Evolutionary conservation across 2,888 invertebrate genomes (phyloP), one percentile per base, ranked within the genome.

Genomic region (Melanostoma mellinum): DNA sequence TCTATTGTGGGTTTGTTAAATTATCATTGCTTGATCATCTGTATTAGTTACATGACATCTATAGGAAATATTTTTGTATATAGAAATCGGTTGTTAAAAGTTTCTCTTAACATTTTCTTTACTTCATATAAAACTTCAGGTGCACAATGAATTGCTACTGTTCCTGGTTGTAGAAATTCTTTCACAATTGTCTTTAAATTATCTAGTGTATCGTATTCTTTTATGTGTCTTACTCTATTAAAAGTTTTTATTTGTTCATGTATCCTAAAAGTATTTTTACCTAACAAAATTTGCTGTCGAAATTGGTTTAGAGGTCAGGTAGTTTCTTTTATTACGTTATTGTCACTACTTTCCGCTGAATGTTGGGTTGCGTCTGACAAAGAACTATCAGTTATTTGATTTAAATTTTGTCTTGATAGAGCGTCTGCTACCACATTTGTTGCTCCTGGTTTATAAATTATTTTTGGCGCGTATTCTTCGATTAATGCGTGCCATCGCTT

Each of bases 141-240:
- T 4, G 71, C 71, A 30, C 74, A 85, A 33, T 81, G 44, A 40
- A 85, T 74, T n/a, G 36, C 76, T 3, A 75, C 76, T 0, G 77
- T 46, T n/a, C 71, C 68, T 9, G 74, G 71, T 56, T 40, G 35
- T 32, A 79, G 38, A 56, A 48, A 77, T 58, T 84, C 76, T 63
- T 58, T 75, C 0, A 78, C 3, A 44, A 68, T 85, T 6, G 60
- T 74, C 6, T 55, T 76, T 61, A 20, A 20, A 20, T 20, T 20
- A 20, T 78, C 72, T 6, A 72, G 10, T 69, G 20, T 20, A 20
- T 20, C 20, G 20, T 20, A 20, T 20, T 20, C 20, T 20, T 1
- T 20, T 20, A 20, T 60, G 55, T 81, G 67, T 42, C 80, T 56
- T 2, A 40, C 53, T 10, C 44, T 73, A 20, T 35, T 48, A 56